These are phyloP conservation scores for Grapholita molesta DNA, from an alignment of 1,140 invertebrate species.

Conservation along the genomic window DNA sequence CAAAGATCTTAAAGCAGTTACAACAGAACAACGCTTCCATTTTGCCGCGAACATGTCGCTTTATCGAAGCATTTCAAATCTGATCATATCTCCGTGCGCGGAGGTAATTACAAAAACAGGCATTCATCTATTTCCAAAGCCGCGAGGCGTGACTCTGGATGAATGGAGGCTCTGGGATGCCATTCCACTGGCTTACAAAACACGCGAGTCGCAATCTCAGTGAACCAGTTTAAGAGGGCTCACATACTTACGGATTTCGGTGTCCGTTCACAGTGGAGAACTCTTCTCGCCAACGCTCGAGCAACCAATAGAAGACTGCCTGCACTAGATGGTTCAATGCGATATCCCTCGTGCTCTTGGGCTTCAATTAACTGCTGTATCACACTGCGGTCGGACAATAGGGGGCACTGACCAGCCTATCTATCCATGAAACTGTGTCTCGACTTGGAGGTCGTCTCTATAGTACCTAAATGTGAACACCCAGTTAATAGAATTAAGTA, in stretches of 20 bases:
- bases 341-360: slow-evolving; percentile 18
- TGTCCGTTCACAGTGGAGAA: background rate
- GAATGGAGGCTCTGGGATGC: slow-evolving; percentile 20
- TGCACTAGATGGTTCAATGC: slow-evolving; percentile 13
- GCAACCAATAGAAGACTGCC: background rate
- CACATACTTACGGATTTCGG: background rate
- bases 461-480: background rate
- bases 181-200: background rate
- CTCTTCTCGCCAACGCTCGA: background rate
- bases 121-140: slow-evolving; percentile 16
- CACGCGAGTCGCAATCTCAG: background rate
- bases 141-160: slow-evolving; percentile 31
- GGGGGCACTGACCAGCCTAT: slow-evolving; percentile 40
- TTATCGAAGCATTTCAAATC: slow-evolving; percentile 11
- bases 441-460: background rate
- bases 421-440: background rate
- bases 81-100: slow-evolving; percentile 7
- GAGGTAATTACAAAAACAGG: slow-evolving; percentile 14
- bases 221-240: background rate
- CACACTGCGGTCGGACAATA: slow-evolving; percentile 32
- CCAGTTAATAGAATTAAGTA: background rate
- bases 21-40: background rate
- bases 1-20: background rate
- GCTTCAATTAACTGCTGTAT: slow-evolving; percentile 27
- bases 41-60: slow-evolving; percentile 1